Percentiles rank a stretch among this genome's conserved stretches.
Conservation (phyloP, 2,113 vertebrate genomes). For the Cebus imitator region DNA sequence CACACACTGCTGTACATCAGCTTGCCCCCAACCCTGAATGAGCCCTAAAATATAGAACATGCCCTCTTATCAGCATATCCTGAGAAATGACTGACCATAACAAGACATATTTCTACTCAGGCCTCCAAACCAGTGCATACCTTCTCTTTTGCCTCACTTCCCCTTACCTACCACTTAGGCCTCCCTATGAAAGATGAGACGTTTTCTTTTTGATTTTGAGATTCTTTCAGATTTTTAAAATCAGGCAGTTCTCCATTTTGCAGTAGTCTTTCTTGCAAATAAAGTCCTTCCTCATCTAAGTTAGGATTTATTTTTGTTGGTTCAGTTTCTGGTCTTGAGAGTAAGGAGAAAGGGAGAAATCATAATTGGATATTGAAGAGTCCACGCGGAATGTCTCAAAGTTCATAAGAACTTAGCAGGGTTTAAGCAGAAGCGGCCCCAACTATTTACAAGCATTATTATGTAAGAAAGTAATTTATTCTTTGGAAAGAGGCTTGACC, state of each 20-base stretch:
- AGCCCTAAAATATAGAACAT: not conserved
- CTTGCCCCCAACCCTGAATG: not conserved
- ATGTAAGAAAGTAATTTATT: not conserved
- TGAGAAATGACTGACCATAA: not conserved
- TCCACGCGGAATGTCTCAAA: not conserved
- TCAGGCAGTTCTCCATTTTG: not conserved
- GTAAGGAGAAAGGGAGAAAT: not conserved
- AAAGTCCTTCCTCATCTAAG: not conserved
- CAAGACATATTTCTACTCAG: not conserved
- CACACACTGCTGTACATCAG: not conserved
- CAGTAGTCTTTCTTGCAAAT: not conserved
- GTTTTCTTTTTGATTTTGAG: not conserved
- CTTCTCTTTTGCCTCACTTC: not conserved
- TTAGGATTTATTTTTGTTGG: not conserved
- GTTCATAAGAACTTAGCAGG: not conserved
- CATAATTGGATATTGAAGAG: not conserved
- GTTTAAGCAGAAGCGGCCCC: not conserved
- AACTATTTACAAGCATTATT: not conserved
- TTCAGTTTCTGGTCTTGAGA: not conserved
- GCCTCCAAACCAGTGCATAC: not conserved
- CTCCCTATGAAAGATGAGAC: not conserved
- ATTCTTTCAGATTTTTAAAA: not conserved
- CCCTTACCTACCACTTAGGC: not conserved
- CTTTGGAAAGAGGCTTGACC: not conserved
- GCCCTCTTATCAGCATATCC: fast-evolving